These are phyloP conservation scores for Aldrovandia affinis DNA, from an alignment of 2,797 vertebrate species.

Conservation along the genomic window DNA sequence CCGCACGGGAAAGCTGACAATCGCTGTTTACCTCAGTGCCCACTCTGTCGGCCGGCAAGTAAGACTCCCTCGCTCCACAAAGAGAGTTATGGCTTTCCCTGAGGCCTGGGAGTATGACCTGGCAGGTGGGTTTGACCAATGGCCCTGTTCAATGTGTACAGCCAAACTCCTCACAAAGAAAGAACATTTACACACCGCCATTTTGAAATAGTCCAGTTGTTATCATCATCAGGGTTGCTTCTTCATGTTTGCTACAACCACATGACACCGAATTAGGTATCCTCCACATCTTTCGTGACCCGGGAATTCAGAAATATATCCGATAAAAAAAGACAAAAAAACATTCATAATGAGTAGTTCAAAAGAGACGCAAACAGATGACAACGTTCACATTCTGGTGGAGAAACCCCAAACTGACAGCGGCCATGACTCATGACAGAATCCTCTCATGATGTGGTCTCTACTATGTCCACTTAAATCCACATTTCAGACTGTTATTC, in stretches of 20 bases:
- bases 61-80: slow-evolving; percentile 35
- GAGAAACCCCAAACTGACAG: slow-evolving; percentile 39
- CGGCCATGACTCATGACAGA: slow-evolving; percentile 57
- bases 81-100: neutral
- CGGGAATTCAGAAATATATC: neutral
- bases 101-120: slow-evolving; percentile 16
- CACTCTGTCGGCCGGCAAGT: slow-evolving; percentile 68
- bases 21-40: slow-evolving; percentile 69
- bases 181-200: neutral
- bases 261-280: neutral
- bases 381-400: slow-evolving; percentile 7
- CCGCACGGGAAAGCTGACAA: slow-evolving; percentile 58
- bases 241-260: neutral
- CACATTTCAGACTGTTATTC: slow-evolving; percentile 45
- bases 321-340: neutral
- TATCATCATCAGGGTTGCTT: neutral
- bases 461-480: slow-evolving; percentile 41
- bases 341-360: neutral
- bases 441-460: slow-evolving; percentile 53
- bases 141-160: slow-evolving; percentile 24
- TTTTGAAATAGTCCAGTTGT: neutral
- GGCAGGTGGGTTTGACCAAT: neutral
- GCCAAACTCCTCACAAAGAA: slow-evolving; percentile 33
- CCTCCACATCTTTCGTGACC: neutral
- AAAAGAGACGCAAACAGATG: slow-evolving; percentile 15